These are phyloP conservation scores for Spodoptera litura DNA, from an alignment of 1,140 invertebrate species.

Conservation along the genomic window DNA sequence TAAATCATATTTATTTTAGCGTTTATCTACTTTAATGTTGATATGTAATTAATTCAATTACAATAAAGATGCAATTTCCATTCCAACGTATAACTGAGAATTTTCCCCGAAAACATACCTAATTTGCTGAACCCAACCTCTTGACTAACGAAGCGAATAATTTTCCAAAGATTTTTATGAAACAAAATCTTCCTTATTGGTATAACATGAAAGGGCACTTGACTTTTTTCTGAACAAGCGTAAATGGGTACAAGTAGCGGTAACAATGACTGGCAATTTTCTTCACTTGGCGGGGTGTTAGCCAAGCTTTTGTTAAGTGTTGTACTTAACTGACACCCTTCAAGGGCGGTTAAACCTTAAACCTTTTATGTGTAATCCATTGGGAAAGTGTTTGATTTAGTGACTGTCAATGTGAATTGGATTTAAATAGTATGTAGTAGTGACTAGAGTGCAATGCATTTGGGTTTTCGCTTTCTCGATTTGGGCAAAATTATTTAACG, in stretches of 20 bases:
- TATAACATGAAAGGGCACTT: neutral
- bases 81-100: neutral
- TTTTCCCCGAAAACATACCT: neutral
- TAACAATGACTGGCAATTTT: constrained; percentile 19
- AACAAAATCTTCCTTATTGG: neutral
- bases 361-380: neutral
- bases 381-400: neutral
- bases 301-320: constrained; percentile 9
- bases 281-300: neutral
- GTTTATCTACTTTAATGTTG: too few relatives aligned
- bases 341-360: neutral
- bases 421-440: too few relatives aligned
- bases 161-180: too few relatives aligned
- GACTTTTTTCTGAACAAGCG: neutral
- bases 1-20: too few relatives aligned
- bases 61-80: too few relatives aligned
- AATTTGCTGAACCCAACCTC: too few relatives aligned
- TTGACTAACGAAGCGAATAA: too few relatives aligned
- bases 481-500: too few relatives aligned
- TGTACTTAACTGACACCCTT: neutral
- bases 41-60: too few relatives aligned
- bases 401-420: too few relatives aligned
- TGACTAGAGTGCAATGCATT: too few relatives aligned
- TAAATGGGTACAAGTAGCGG: constrained; percentile 13
- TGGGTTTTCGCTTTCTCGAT: too few relatives aligned